These are phyloP conservation scores for Manduca sexta DNA, from an alignment of 1,140 invertebrate species.

Conservation along the genomic window DNA sequence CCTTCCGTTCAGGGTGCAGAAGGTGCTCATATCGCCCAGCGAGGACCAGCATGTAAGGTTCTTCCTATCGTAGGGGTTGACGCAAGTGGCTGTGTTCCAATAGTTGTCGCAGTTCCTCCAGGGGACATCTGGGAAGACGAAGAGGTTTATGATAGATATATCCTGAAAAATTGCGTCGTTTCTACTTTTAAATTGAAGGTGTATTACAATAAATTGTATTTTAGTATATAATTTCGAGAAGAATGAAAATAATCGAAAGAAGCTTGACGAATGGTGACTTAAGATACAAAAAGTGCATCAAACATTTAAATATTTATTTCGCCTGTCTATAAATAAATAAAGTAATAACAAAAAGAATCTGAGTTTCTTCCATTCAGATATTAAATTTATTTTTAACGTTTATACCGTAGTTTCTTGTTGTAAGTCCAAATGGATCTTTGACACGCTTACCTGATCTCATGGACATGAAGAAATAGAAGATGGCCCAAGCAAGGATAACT, in stretches of 20 bases:
- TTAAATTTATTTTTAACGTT: background rate
- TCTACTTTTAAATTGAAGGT: no score
- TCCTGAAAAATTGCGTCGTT: no score
- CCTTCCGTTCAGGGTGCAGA: constrained; percentile 80
- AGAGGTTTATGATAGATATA: no score
- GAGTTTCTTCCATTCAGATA: background rate
- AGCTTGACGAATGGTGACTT: no score
- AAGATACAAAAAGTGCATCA: no score
- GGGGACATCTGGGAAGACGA: constrained; percentile 85
- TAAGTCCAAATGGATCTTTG: background rate
- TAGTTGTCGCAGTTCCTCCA: constrained; percentile 96
- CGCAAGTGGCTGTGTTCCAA: constrained; percentile 91
- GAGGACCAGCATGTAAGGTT: constrained; percentile 81
- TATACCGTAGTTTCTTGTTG: background rate
- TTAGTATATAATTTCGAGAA: no score
- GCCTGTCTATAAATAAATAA: no score
- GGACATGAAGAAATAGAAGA: constrained; percentile 97
- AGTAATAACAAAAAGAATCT: no score
- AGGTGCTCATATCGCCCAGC: constrained; percentile 69
- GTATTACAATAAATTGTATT: no score
- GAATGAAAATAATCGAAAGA: no score
- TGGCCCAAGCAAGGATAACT: constrained; percentile 97
- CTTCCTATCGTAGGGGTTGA: constrained; percentile 86
- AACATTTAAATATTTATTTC: no score
- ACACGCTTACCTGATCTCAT: constrained; percentile 78